A percentile compares a stretch with the other conserved stretches of the same genome.
phyloP scores from a whole-genome alignment of 2,797 vertebrate genomes.

The Brachyrhaphis roseni region DNA sequence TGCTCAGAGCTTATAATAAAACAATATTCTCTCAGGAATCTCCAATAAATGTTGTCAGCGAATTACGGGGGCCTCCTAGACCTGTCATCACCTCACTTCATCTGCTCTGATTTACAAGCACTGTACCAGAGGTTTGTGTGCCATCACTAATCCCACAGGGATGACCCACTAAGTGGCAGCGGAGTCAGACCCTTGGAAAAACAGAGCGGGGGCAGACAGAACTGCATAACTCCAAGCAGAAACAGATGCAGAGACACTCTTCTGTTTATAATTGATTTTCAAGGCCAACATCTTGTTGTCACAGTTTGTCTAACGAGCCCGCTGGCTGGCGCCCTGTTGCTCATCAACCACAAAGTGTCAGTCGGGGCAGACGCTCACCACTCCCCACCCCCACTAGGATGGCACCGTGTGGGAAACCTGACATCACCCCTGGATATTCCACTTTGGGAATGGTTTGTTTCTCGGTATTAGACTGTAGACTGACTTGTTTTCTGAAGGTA shows the following conservation, averaged over 20 bases:
- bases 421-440: conserved; percentile 68
- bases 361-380: conserved; percentile 30
- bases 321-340: conserved; percentile 75
- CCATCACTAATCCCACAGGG: conserved; percentile 77
- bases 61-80: conserved; percentile 68
- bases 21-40: conserved; percentile 50
- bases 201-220: conserved; percentile 58
- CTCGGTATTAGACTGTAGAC: conserved; percentile 34
- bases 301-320: conserved; percentile 81
- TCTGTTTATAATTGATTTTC: conserved; percentile 85
- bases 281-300: conserved; percentile 82
- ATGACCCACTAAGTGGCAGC: conserved; percentile 63
- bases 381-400: conserved; percentile 15
- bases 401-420: conserved; percentile 52
- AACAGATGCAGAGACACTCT: conserved; percentile 78
- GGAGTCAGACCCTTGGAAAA: conserved; percentile 60
- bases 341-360: conserved; percentile 66
- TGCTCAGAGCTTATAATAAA: conserved; percentile 64
- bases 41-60: conserved; percentile 72
- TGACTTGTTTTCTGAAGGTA: conserved; percentile 51
- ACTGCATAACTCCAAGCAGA: conserved; percentile 72
- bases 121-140: conserved; percentile 72
- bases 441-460: conserved; percentile 36
- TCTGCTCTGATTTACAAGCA: conserved; percentile 81
- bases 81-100: conserved; percentile 78